Evolutionary conservation across 2,888 invertebrate genomes (phyloP).

Genomic region (Meganola albula): DNA sequence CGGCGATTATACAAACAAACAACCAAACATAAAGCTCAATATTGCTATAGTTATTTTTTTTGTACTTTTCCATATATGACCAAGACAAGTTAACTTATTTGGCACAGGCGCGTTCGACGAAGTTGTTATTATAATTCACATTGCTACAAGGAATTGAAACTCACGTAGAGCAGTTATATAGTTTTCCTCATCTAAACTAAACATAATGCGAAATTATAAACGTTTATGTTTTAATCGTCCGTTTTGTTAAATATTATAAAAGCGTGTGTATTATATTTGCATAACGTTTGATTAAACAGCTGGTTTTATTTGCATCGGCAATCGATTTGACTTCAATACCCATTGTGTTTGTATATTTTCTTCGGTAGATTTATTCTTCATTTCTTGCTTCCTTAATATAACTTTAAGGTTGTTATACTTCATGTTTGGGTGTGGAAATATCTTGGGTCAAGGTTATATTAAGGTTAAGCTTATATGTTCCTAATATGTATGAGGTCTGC

Average conservation of each 20-base stretch:
- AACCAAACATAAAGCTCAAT: no score
- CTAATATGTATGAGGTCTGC: slow-evolving; percentile 38
- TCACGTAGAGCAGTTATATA: slow-evolving; percentile 33
- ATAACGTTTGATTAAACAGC: slow-evolving; percentile 22
- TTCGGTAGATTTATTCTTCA: slow-evolving; percentile 12
- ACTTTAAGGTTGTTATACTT: slow-evolving; percentile 14
- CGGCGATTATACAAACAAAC: no score
- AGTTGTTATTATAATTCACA: no score
- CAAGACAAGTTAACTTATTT: slow-evolving; percentile 56
- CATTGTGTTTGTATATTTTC: slow-evolving; percentile 4
- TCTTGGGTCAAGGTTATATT: slow-evolving; percentile 34
- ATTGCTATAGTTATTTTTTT: no score
- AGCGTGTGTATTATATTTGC: slow-evolving; percentile 8
- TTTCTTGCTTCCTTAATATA: slow-evolving; percentile 15
- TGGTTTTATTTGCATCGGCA: slow-evolving; percentile 18
- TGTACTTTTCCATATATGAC: slow-evolving; percentile 40
- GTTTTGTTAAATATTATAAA: slow-evolving; percentile 10
- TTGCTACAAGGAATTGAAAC: slow-evolving; percentile 34
- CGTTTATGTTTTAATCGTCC: slow-evolving; percentile 8
- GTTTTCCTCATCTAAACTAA: slow-evolving; percentile 34
- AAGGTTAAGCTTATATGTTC: slow-evolving; percentile 10
- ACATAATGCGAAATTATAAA: slow-evolving; percentile 14
- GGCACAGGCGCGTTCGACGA: slow-evolving; percentile 35
- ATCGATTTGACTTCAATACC: slow-evolving; percentile 14
- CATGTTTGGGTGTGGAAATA: slow-evolving; percentile 28